phyloP scores from a whole-genome alignment of 2,888 invertebrate species.

The Zygaena filipendulae region DNA sequence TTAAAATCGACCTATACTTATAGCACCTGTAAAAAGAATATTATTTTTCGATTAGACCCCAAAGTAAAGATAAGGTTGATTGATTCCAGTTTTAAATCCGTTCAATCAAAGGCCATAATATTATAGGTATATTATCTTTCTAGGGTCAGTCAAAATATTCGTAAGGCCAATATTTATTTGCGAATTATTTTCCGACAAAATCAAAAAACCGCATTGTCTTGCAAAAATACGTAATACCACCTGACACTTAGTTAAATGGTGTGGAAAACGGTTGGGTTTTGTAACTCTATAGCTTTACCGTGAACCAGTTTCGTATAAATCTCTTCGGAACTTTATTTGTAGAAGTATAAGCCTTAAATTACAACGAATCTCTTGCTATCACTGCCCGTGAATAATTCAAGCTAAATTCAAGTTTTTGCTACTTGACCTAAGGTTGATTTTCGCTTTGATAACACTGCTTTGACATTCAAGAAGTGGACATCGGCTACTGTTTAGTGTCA shows the following conservation, averaged over 20 bases:
- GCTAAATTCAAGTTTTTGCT: constrained; percentile 12
- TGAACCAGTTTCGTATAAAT: constrained; percentile 19
- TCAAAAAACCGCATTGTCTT: no score
- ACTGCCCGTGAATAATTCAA: background rate
- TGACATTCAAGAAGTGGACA: constrained; percentile 32
- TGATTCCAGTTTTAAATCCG: no score
- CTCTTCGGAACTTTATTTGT: constrained; percentile 21
- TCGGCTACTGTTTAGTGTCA: constrained; percentile 58
- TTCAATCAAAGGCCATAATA: no score
- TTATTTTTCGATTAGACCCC: no score
- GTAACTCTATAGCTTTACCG: constrained; percentile 40
- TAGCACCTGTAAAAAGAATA: no score
- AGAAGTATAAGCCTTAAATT: background rate
- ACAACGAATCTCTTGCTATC: no score
- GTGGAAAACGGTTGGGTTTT: constrained; percentile 55
- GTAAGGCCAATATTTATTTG: no score
- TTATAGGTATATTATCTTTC: no score
- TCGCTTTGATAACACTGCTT: constrained; percentile 16
- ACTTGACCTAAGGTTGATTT: constrained; percentile 21
- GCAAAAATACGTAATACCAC: constrained; percentile 33
- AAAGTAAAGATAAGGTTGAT: no score
- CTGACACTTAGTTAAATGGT: constrained; percentile 54
- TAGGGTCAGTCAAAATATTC: no score
- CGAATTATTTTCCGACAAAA: no score
- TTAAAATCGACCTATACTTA: no score